Base-by-base conservation (phyloP, 2,888 invertebrate genomes). In the Tuta absoluta region DNA sequence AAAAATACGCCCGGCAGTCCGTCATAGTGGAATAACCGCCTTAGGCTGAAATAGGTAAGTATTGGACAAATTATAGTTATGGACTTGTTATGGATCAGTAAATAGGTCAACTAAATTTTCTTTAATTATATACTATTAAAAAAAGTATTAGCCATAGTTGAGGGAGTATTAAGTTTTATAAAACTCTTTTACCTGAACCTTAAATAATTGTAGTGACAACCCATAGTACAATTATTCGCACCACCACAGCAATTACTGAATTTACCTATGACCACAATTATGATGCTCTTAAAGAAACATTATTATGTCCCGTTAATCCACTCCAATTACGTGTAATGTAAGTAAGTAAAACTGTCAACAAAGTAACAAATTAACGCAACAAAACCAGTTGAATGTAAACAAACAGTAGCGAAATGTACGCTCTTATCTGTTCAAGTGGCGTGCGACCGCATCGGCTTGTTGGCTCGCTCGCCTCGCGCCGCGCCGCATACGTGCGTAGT, bases 401-500 rank as follows among this genome's bases (percentile, higher is more conserved):
- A 53, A 53, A 53, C 53, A 53, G 53, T 53, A 24, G 53, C 21
- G 19, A 49, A 49, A 49, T 19, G 21, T 23, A 7, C 24, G 21
- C 53, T 21, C 28, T 24, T 53, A 53, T 49, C 49, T 49, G 24
- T 53, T 21, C 23, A 10, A 33, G 33, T 33, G 33, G 33, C 24
- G 21, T 53, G n/a, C n/a, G 53, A 53, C 24, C 28, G 14, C 51
- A 23, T 12, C 23, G 28, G 28, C 14, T 49, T 21, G 24, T 24
- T 53, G 53, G 11, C 33, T 3, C 8, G 33, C 33, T 33, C 7
- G 28, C 24, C 24, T 24, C 2, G 7, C 3, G 23, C 3, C 24
- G 12, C 12, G 53, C 24, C 58, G 65, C 53, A 23, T 53, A 28
- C 53, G 28, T 73, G 67, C 68, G 67, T 71, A 74, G 73, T 71